Conservation (phyloP, 2,113 vertebrate species). For the Hemibagrus wyckioides region DNA sequence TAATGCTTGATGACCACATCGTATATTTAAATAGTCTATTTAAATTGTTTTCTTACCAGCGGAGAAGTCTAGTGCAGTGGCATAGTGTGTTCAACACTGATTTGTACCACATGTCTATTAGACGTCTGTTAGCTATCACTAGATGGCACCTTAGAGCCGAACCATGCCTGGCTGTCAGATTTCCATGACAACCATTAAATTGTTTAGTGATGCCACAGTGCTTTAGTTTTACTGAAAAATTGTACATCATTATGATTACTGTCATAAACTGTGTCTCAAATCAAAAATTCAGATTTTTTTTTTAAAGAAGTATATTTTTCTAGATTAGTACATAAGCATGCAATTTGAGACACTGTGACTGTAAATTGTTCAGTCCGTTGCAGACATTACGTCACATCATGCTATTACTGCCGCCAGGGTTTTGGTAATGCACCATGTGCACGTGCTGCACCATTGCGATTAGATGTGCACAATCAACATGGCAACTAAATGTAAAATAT, state of each 20-base stretch:
- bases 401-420: neutral
- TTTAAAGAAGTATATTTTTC: neutral
- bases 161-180: neutral
- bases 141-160: neutral
- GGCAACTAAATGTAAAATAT: neutral
- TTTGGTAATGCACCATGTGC: neutral
- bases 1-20: neutral
- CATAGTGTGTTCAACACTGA: neutral
- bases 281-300: neutral
- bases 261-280: neutral
- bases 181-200: neutral
- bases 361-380: neutral
- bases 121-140: neutral
- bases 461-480: neutral
- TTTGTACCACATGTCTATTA: neutral
- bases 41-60: neutral
- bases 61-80: neutral
- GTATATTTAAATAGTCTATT: neutral
- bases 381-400: neutral
- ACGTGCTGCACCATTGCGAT: neutral
- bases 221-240: neutral
- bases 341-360: neutral
- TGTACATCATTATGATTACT: neutral
- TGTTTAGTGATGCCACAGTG: neutral
- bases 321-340: neutral